Evolutionary conservation across 1,140 invertebrate genomes (phyloP), one percentile per base, ranked within the genome.

Genomic region (Lepidurus couesii): DNA sequence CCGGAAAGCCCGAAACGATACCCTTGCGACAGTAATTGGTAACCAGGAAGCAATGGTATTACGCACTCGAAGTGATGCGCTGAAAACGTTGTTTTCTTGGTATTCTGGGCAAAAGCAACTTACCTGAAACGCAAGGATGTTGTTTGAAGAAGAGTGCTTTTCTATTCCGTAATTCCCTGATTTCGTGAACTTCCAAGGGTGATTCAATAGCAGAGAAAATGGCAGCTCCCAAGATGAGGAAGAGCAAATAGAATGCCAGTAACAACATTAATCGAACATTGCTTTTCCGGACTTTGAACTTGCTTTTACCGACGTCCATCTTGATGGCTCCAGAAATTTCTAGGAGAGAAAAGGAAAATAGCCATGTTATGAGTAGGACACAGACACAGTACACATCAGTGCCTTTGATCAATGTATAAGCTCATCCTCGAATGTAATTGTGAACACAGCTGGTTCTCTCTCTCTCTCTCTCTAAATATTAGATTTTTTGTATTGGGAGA

Each of bases 141-240:
- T 88, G 84, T 74, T 86, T 82, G 3, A 92, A 84, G 84, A 93
- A 93, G 26, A 86, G 82, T 6, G 83, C 82, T 80, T 91, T 87
- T 53, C 88, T 81, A 43, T 84, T 83, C 78, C 86, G 85, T 9
- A 93, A 82, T 11, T 87, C 84, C 42, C 87, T 85, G 26, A 89
- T 87, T 26, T 88, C 85, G 53, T 86, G 83, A 8, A 85, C 84
- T 83, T 92, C 91, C 77, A 88, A 84, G 1, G 91, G 91, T n/a
- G 87, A 87, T 85, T 93, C 92, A 79, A 93, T 90, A 42, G 89
- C 88, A 76, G 90, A 90, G 84, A 93, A 92, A 42, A 93, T 88
- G 2, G 89, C 87, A 0, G 92, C 91, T 43, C 92, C 92, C 80
- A 86, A 87, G 5, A 87, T 82, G 74, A 90, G 82, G 79, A 87